These are phyloP conservation scores for Eupsittula cactorum DNA, from an alignment of 2,113 vertebrate species.

Conservation along the genomic window DNA sequence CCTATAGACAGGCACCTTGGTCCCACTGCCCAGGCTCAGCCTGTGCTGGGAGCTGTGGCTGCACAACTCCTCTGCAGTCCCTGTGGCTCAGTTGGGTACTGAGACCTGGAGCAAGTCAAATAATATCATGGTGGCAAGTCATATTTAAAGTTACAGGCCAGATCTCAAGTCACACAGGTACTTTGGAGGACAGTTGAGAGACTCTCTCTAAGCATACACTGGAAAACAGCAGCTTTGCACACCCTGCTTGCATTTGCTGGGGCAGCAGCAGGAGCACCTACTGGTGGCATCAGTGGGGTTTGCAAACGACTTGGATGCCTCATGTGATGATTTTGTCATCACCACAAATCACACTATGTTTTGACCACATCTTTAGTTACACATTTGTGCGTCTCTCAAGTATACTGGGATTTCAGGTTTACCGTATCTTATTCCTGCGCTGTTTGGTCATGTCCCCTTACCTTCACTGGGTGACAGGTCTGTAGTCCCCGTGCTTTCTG, in stretches of 20 bases:
- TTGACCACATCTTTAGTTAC: neutral
- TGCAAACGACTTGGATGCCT: neutral
- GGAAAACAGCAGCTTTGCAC: no score
- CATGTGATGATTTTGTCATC: fast-evolving
- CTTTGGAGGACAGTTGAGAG: neutral
- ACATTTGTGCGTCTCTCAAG: neutral
- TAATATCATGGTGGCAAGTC: neutral
- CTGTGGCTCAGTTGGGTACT: fast-evolving
- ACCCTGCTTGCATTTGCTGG: neutral
- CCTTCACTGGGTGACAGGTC: neutral
- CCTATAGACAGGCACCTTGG: neutral
- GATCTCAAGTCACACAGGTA: neutral
- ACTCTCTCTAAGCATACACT: fast-evolving
- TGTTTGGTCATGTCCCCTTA: neutral
- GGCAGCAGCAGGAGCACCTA: neutral
- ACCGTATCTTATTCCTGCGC: fast-evolving
- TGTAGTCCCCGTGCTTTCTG: neutral
- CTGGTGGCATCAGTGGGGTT: no score
- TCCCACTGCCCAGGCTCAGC: neutral
- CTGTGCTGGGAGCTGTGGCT: neutral
- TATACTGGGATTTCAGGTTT: neutral
- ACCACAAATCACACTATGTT: fast-evolving
- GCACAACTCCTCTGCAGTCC: neutral
- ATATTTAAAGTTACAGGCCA: neutral
- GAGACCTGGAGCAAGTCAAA: neutral